phyloP scores from a whole-genome alignment of 2,797 vertebrate species.

The Siniperca obscura region DNA sequence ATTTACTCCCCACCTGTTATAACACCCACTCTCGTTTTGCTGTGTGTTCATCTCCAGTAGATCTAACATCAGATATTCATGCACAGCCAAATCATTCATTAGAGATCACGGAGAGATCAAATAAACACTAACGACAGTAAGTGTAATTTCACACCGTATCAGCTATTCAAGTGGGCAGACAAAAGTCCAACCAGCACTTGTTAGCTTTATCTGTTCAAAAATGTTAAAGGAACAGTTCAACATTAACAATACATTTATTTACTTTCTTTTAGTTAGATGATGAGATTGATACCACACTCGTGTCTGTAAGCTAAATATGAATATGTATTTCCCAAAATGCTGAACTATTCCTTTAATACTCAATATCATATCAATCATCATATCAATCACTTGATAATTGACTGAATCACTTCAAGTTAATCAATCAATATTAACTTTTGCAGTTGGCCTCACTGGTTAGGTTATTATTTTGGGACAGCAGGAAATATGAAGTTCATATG shows the following conservation, averaged over 20 bases:
- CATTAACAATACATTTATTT: neutral
- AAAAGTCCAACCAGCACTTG: neutral
- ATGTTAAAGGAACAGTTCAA: neutral
- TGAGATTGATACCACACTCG: neutral
- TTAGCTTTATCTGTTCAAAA: neutral
- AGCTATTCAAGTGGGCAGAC: neutral
- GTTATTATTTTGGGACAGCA: neutral
- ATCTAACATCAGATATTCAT: neutral
- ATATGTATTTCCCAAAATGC: neutral
- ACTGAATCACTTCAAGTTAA: neutral
- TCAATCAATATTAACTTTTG: neutral
- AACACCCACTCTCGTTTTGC: neutral
- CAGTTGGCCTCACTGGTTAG: neutral
- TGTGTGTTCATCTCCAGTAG: neutral
- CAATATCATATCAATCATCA: no score
- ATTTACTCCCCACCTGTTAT: conserved; percentile 3
- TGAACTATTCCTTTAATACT: neutral
- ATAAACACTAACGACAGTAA: neutral
- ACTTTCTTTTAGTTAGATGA: neutral
- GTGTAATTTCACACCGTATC: neutral
- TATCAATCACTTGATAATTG: neutral
- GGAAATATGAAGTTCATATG: neutral
- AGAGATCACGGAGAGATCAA: neutral
- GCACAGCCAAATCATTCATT: neutral
- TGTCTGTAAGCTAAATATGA: neutral